These are phyloP conservation scores for Aleiodes sp. DNA, from an alignment of 1,140 invertebrate species.

Conservation along the genomic window DNA sequence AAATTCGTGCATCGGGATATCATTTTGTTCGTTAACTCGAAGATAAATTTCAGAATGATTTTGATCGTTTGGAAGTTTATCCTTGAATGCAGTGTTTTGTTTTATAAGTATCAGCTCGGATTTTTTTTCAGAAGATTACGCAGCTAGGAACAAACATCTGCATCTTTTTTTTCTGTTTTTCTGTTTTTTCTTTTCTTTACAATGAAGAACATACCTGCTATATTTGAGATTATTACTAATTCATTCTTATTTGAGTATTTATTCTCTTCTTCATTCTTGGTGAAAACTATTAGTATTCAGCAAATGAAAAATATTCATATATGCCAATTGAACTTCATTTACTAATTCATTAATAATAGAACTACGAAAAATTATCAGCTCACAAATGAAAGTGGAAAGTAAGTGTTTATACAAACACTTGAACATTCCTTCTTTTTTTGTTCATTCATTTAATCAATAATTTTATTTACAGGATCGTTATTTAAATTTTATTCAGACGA, in stretches of 20 bases:
- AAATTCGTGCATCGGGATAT: conserved; percentile 6
- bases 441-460: conserved; percentile 1
- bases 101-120: conserved; percentile 16
- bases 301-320: background rate
- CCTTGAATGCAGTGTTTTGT: background rate
- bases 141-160: conserved; percentile 33
- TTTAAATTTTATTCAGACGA: background rate
- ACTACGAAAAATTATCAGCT: background rate
- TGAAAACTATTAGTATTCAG: conserved; percentile 26
- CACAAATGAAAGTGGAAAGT: background rate
- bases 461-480: background rate
- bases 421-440: background rate
- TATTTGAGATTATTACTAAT: conserved; percentile 17
- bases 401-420: background rate
- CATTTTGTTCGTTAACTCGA: background rate
- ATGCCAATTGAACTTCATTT: too few relatives aligned
- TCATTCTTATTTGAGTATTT: conserved; percentile 8
- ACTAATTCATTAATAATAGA: background rate
- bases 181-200: conserved; percentile 33
- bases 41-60: conserved; percentile 3
- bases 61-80: background rate
- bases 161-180: conserved; percentile 30
- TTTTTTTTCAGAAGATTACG: conserved; percentile 18
- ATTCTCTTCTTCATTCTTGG: conserved; percentile 8
- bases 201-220: conserved; percentile 30